Base-by-base conservation (phyloP, 2,888 invertebrate species). In the Polyommatus icarus region DNA sequence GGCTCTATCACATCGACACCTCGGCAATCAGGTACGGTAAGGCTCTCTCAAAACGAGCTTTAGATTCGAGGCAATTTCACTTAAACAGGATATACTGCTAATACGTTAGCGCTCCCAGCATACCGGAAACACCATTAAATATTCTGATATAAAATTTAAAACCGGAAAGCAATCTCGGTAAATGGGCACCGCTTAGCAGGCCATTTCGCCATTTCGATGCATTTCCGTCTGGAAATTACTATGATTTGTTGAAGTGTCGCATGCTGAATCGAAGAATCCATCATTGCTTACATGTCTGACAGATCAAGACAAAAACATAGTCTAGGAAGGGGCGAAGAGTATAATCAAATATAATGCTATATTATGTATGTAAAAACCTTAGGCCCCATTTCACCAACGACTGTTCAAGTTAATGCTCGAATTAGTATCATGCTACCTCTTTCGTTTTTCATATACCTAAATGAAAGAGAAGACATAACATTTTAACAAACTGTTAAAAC, bases 211-310 rank as follows among this genome's bases (percentile, higher is more conserved):
- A 90, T 91, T 91, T 90, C 87, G 89, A 91, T 92, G 93, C 93
- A 92, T 92, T 93, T 92, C 92, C 92, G 88, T 83, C 83, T 87
- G 89, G 90, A 91, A 92, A 92, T 93, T 89, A 91, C 92, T 90
- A 89, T 88, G 91, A 92, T 93, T 92, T 90, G 89, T 89, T 88
- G 87, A 87, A 89, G 88, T 89, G 88, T 87, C 87, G 88, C 87
- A 87, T 84, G 82, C 87, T 86, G 84, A 88, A 87, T 85, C 85
- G 81, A 80, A 80, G 80, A 81, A 77, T 78, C 50, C 71, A 29
- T 71, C 40, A 40, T 12, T 15, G 61, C 29, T 61, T 61, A 10
- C 3, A 24, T 20, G 3, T 59, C 20, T 24, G 59, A 59, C 24
- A 61, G 24, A 61, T 24, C 24, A 12, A 61, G 24, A 20, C 10